Evolutionary conservation across 2,797 vertebrate species (phyloP), one percentile per base, ranked within the genome.

Genomic region (Oreonectes daqikongensis): DNA sequence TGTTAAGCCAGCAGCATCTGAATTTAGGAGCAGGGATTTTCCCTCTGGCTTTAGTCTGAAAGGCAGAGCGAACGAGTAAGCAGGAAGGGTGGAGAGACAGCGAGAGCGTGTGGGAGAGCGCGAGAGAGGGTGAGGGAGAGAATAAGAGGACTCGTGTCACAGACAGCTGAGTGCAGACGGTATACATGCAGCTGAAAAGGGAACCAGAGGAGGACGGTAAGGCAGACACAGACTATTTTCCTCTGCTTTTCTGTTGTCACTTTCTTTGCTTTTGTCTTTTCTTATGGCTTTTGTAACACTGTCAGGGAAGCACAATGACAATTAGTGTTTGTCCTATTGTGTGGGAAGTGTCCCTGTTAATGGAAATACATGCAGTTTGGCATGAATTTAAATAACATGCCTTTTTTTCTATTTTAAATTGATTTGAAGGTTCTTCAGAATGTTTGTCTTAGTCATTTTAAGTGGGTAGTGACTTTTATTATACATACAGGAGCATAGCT

Each of bases 1-100:
- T 90, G 91, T 88, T 90, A 87, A 0, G 82, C 72, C 77, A 46
- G 78, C 77, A 82, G 80, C 69, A 81, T 85, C 85, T 84, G 86
- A 91, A 89, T 92, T 89, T 89, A 89, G 90, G 84, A 85, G 88
- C 89, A 88, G 88, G 87, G 86, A 87, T 86, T 85, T 84, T 85
- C 79, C 42, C 78, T 84, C 81, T 81, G 32, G 80, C 82, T 84
- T 89, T 88, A 94, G 91, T 88, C 90, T 83, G 86, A 84, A 88
- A 88, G 84, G 69, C 84, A 48, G 83, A 81, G 82, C 78, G 83
- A 69, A 84, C 77, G 77, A 65, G 59, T 77, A 72, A 64, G 69
- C 7, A 32, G 75, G 67, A 82, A 78, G 84, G 57, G 32, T 81
- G 69, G 50, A 77, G 75, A 80, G 80, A 80, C 75, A 74, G 82